Conservation (phyloP, 2,113 vertebrate genomes). For the Peromyscus maniculatus region DNA sequence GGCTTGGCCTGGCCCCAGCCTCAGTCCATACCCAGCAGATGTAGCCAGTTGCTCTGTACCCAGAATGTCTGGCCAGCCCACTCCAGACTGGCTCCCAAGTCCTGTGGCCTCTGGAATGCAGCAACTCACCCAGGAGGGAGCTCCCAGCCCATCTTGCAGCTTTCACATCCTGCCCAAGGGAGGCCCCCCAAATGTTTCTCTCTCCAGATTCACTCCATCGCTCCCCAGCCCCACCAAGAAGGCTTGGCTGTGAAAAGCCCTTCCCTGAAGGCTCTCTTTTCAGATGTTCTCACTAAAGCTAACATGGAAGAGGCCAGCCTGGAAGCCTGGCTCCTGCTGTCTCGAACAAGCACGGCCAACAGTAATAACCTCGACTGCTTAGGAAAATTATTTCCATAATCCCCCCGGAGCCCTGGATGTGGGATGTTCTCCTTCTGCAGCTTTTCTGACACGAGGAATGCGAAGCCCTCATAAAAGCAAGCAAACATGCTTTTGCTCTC, state of each 20-base stretch:
- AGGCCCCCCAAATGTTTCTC: not conserved
- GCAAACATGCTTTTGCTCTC: not conserved
- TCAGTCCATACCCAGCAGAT: constrained; percentile 31
- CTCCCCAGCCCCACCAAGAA: constrained; percentile 38
- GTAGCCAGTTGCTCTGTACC: constrained; percentile 61
- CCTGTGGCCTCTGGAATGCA: constrained; percentile 61
- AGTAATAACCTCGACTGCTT: not conserved
- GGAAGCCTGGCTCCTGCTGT: constrained; percentile 54
- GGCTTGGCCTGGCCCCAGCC: not conserved
- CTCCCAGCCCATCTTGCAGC: constrained; percentile 20
- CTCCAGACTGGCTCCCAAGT: constrained; percentile 64
- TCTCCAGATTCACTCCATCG: not conserved
- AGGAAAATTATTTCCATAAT: constrained; percentile 50
- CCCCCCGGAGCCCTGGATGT: not conserved
- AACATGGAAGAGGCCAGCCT: not conserved
- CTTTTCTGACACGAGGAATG: not conserved
- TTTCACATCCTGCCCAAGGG: constrained; percentile 42
- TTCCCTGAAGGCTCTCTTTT: constrained; percentile 42
- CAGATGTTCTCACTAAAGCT: constrained; percentile 44
- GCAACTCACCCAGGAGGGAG: not conserved
- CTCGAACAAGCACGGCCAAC: not conserved
- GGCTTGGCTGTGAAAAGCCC: not conserved
- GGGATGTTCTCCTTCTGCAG: not conserved
- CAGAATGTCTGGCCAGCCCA: constrained; percentile 68
- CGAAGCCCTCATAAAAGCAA: not conserved